A percentile compares a stretch with the other conserved stretches of the same genome.
Conservation (phyloP, 1,140 invertebrate genomes). For the Pogonomyrmex barbatus region DNA sequence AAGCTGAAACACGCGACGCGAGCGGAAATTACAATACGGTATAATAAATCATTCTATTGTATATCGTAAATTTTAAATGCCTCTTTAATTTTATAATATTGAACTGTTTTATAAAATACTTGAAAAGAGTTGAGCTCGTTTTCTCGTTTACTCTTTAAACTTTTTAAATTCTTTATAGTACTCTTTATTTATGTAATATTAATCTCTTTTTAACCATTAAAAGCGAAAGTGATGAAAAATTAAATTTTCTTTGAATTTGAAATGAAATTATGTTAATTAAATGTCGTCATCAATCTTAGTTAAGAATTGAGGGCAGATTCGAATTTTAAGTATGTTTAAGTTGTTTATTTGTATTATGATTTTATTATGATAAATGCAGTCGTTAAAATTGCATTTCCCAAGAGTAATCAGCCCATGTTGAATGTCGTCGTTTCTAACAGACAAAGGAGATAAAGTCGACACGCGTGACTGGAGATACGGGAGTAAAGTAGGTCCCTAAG, state of each 20-base stretch:
- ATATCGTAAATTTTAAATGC: neutral
- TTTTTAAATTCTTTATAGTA: neutral
- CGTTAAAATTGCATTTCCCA: neutral
- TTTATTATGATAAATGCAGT: neutral
- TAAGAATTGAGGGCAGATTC: no score
- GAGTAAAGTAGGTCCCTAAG: slow-evolving; percentile 13
- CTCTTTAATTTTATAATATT: no score
- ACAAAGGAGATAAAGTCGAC: slow-evolving; percentile 41
- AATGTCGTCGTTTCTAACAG: neutral
- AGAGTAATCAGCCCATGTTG: neutral
- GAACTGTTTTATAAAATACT: neutral
- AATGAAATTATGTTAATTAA: neutral
- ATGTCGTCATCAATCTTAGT: neutral
- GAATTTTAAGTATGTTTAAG: no score
- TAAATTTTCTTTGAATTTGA: neutral
- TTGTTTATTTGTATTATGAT: no score
- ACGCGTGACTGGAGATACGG: slow-evolving; percentile 13
- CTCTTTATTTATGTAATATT: neutral
- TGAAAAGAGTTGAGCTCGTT: neutral
- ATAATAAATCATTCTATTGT: slow-evolving; percentile 31
- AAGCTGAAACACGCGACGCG: slow-evolving; percentile 6
- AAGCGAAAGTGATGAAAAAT: neutral
- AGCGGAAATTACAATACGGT: slow-evolving; percentile 25
- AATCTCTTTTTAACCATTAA: neutral
- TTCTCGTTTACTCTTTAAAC: neutral